Percentiles rank a stretch among this genome's conserved stretches.
Evolutionary conservation across 2,113 vertebrate genomes (phyloP).

Genomic region (Cygnus atratus): DNA sequence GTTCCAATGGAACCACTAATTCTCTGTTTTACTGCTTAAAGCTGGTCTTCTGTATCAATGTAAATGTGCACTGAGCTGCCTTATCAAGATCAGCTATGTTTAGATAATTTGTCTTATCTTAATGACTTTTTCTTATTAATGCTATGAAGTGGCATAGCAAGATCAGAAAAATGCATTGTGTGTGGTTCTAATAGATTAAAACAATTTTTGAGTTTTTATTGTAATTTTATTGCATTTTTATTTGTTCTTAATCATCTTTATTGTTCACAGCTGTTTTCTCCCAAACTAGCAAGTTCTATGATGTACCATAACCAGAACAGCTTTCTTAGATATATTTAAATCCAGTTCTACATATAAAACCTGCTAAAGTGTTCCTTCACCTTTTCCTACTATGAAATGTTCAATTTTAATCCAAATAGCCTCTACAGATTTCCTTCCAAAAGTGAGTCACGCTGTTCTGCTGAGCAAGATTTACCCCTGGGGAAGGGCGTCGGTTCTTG

Average conservation of each 20-base stretch:
- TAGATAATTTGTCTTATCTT: conserved; percentile 72
- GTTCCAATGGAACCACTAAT: conserved; percentile 32
- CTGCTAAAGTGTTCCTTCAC: not conserved
- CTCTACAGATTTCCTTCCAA: not conserved
- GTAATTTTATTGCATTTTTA: conserved; percentile 37
- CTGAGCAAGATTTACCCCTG: not conserved
- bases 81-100: conserved; percentile 72
- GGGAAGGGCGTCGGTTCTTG: not conserved
- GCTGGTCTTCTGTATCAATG: conserved; percentile 48
- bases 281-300: not conserved
- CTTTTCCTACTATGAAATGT: not conserved
- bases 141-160: conserved; percentile 23
- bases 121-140: conserved; percentile 51
- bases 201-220: conserved; percentile 16
- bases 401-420: not conserved
- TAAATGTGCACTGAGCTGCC: conserved; percentile 34
- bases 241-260: conserved; percentile 45
- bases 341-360: not conserved
- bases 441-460: not conserved
- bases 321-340: not conserved
- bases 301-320: not conserved
- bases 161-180: not conserved
- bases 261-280: conserved; percentile 16
- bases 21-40: conserved; percentile 55
- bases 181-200: conserved; percentile 7